Percentiles rank a stretch among this genome's conserved stretches.
phyloP scores from a whole-genome alignment of 92 coral and sea anemone genomes.

The Palythoa heliodiscus region DNA sequence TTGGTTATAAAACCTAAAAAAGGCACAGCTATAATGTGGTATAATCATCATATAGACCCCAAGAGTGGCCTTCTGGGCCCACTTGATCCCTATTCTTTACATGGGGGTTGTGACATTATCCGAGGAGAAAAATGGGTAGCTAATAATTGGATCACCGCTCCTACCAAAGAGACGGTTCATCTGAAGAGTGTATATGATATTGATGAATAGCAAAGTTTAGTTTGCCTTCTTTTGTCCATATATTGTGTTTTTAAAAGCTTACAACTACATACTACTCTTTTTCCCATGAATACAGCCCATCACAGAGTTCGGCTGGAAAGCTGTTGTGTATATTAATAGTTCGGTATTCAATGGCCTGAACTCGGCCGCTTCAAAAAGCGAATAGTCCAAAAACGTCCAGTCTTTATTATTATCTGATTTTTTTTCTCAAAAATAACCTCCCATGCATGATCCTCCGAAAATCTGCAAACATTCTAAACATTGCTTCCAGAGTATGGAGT shows the following conservation, averaged over 20 bases:
- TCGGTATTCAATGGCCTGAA: too few species aligned
- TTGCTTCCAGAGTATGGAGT: too few species aligned
- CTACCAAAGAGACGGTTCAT: conserved; percentile 62
- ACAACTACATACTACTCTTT: background rate
- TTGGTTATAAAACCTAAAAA: conserved; percentile 81
- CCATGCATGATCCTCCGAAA: too few species aligned
- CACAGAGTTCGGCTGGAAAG: too few species aligned
- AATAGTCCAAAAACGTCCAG: too few species aligned
- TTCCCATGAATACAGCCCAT: too few species aligned
- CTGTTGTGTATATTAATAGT: too few species aligned
- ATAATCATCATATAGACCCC: conserved; percentile 83
- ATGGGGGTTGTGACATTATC: conserved; percentile 93
- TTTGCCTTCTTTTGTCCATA: background rate
- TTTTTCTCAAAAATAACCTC: too few species aligned
- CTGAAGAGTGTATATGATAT: conserved; percentile 73
- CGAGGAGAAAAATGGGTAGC: conserved; percentile 97
- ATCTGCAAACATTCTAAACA: too few species aligned
- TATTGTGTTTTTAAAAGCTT: background rate
- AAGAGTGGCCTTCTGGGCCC: conserved; percentile 84
- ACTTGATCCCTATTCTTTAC: conserved; percentile 80
- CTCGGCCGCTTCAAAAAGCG: too few species aligned
- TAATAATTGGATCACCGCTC: conserved; percentile 96
- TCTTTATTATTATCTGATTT: too few species aligned
- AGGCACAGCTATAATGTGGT: conserved; percentile 96
- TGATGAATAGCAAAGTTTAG: background rate